Conservation (phyloP, 2,888 invertebrate species). For the Hoplodrina blanda region DNA sequence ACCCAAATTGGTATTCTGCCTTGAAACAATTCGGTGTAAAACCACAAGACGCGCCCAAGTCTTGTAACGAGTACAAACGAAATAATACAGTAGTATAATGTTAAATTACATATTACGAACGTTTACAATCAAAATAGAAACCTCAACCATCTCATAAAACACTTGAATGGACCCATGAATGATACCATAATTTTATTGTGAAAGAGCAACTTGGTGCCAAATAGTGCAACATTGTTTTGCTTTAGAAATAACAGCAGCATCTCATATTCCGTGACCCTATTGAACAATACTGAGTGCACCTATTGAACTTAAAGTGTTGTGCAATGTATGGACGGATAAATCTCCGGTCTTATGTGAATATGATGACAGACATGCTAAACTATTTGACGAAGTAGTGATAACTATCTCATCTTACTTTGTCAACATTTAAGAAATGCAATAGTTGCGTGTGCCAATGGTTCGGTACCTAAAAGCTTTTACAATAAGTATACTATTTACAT, state of each 20-base stretch:
- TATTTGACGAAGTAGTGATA: conserved; percentile 39
- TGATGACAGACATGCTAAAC: conserved; percentile 24
- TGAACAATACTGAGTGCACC: conserved; percentile 3
- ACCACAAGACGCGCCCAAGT: conserved; percentile 29
- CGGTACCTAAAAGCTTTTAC: neutral
- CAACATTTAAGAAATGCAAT: conserved; percentile 41
- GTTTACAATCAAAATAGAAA: conserved; percentile 32
- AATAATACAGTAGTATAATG: conserved; percentile 25
- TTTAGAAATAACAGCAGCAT: conserved; percentile 26
- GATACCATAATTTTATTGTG: conserved; percentile 44
- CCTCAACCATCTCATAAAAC: conserved; percentile 43
- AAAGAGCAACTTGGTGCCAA: conserved; percentile 37
- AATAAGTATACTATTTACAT: neutral
- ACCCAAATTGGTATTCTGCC: conserved; percentile 27
- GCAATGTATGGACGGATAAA: conserved; percentile 2
- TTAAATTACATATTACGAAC: conserved; percentile 40
- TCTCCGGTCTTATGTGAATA: too few relatives aligned
- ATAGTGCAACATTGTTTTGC: conserved; percentile 46
- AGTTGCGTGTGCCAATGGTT: neutral
- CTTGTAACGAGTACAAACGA: neutral
- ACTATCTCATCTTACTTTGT: conserved; percentile 22
- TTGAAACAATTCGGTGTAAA: conserved; percentile 6
- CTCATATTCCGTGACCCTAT: conserved; percentile 24
- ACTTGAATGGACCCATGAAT: conserved; percentile 39
- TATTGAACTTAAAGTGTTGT: conserved; percentile 8